Base-by-base conservation (phyloP, 2,797 vertebrate genomes). In the Kryptopterus vitreolus region DNA sequence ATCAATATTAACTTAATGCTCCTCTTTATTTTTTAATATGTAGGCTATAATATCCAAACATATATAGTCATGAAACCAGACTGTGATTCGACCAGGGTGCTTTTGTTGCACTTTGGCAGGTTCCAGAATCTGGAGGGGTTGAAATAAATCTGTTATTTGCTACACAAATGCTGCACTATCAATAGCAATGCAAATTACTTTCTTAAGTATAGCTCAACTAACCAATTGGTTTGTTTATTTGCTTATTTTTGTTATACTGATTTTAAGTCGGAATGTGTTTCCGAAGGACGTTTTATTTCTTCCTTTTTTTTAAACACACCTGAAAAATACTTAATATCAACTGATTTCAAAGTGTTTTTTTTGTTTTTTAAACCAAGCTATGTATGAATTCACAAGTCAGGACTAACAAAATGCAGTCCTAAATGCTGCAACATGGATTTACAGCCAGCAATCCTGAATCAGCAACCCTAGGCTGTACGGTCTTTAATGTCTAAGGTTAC, bases 111-210 rank as follows among this genome's bases (percentile, higher is more conserved):
- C 59, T 65, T 7, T 77, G 46, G 46, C 43, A 65, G 8, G 38
- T 63, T 46, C 12, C 3, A 9, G 46, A 52, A 18, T 62, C 38
- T 31, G 22, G 24, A 63, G 29, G 18, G 22, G 13, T 48, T 50
- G 11, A 15, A 76, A 63, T 50, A 65, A 77, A 74, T 4, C 33
- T 26, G 13, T 59, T 20, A 46, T 74, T 74, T 74, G 13, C 55
- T 26, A 74, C 20, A 58, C 35, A 43, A 58, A 74, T 58, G n/a
- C n/a, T n/a, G n/a, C n/a, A 59, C 35, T 43, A 46, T 74, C 58
- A 26, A 18, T 74, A 43, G 8, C 2, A 6, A 43, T 58, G 31
- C 58, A 20, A 57, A 24, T 10, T n/a, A 52, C 22, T 43, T 13
- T 58, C 18, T 33, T 53, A 31, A 20, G 48, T 53, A 33, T 58